Evolutionary conservation across 2,797 vertebrate genomes (phyloP), one percentile per base, ranked within the genome.

Genomic region (Sternotherus odoratus): DNA sequence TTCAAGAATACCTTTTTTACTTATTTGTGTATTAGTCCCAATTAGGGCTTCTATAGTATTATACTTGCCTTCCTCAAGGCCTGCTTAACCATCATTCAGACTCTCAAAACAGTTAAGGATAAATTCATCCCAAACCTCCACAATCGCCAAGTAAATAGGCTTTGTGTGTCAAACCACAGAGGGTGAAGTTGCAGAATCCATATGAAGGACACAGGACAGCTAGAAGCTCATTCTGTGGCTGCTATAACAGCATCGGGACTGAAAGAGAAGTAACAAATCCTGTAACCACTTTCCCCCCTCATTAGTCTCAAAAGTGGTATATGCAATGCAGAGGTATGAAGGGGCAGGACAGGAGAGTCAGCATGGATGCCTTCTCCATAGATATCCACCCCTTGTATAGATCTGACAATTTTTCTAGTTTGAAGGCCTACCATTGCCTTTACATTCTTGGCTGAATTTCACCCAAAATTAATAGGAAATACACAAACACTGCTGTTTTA

Each of bases 41-140:
- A 49, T 2, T 19, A 53, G 17, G n/a, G 75, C 5, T 1, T 49
- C 72, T n/a, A 49, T 0, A 24, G 30, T n/a, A 46, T 8, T 56
- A 85, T 6, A 74, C 2, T 39, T 83, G 1, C 0, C 4, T 23
- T 69, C 82, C 28, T 79, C 69, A 77, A 6, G 4, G 21, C 24
- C 1, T 30, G 3, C 28, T 74, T 91, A 60, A 93, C 12, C 48
- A 77, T 30, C 54, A n/a, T 19, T 81, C 6, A 17, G 15, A 24
- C 10, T 78, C 57, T 26, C n/a, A 80, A 78, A 88, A 78, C 0
- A 21, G 10, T 23, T 53, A n/a, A 24, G 4, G n/a, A 66, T 10
- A 50, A 7, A 24, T 3, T 39, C 19, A 51, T 8, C 43, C 26
- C 43, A 75, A 48, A 75, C 43, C 8, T 75, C 12, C 43, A 74